Conservation (phyloP, 2,888 invertebrate genomes). For the Thymelicus acteon region DNA sequence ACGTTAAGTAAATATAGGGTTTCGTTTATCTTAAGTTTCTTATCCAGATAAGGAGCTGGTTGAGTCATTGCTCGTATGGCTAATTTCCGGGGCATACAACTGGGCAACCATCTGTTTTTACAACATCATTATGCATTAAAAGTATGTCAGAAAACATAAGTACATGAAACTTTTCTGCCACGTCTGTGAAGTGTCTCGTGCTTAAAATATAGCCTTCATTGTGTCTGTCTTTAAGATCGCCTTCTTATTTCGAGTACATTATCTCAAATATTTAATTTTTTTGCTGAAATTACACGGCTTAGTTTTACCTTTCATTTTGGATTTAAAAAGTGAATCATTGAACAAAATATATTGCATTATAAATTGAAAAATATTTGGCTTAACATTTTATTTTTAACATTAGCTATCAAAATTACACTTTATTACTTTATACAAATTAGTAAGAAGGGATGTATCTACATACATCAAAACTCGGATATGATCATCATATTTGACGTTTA, state of each 20-base stretch:
- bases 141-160: conserved; percentile 60
- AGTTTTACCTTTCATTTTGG: too few species aligned
- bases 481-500: too few species aligned
- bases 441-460: too few species aligned
- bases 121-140: conserved; percentile 62
- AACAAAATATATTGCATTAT: too few species aligned
- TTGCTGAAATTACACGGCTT: too few species aligned
- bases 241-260: background rate
- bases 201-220: conserved; percentile 6
- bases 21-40: conserved; percentile 59
- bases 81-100: conserved; percentile 69
- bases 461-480: too few species aligned
- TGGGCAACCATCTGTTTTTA: conserved; percentile 75
- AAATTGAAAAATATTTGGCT: too few species aligned
- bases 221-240: conserved; percentile 1
- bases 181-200: conserved; percentile 28
- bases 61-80: conserved; percentile 61
- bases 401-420: too few species aligned
- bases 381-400: too few species aligned
- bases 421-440: too few species aligned
- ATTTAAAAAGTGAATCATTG: too few species aligned
- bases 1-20: conserved; percentile 56
- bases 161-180: conserved; percentile 36
- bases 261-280: background rate
- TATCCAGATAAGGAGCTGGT: conserved; percentile 66